Base-by-base conservation (phyloP, 2,888 invertebrate species). In the Poecilobothrus nobilitatus region DNA sequence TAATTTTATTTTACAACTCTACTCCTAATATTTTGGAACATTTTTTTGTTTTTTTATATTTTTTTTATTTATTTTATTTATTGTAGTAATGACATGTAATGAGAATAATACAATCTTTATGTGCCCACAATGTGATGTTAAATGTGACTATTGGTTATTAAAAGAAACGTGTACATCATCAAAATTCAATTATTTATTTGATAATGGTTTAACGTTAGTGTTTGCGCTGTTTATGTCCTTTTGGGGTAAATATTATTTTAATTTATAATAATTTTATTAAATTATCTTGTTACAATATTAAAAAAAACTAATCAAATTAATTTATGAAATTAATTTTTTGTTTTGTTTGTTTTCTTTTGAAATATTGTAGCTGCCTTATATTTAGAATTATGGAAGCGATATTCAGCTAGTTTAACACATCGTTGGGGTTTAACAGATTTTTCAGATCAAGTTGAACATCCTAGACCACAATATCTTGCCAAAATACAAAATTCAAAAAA, bases 211-310 rank as follows among this genome's bases (percentile, higher is more conserved):
- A 66, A 92, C 92, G 0, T 87, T 92, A 62, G 84, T 87, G 71
- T 93, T 93, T 81, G 90, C 92, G 4, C 84, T 89, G 67, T 87
- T 92, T 75, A 92, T 94, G 91, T 88, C 91, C 1, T 84, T 94
- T 71, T 94, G 94, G 94, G 86, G 84, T 84, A 76, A 53, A 62
- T 34, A 4, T 6, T 2, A 1, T 10, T 7, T 10, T 8, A 3
- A 7, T 27, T 12, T 18, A n/a, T n/a, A n/a, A n/a, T n/a, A 64
- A 37, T 10, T 9, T 22, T 12, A n/a, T n/a, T n/a, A n/a, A n/a
- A n/a, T n/a, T n/a, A n/a, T n/a, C n/a, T n/a, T n/a, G n/a, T n/a
- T n/a, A n/a, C n/a, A n/a, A n/a, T n/a, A n/a, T n/a, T n/a, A n/a
- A n/a, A n/a, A n/a, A n/a, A n/a, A n/a, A n/a, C n/a, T n/a, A n/a